A percentile compares a stretch with the other conserved stretches of the same genome.
Evolutionary conservation across 1,140 invertebrate genomes (phyloP).

Genomic region (Zaprionus kolodkinae): DNA sequence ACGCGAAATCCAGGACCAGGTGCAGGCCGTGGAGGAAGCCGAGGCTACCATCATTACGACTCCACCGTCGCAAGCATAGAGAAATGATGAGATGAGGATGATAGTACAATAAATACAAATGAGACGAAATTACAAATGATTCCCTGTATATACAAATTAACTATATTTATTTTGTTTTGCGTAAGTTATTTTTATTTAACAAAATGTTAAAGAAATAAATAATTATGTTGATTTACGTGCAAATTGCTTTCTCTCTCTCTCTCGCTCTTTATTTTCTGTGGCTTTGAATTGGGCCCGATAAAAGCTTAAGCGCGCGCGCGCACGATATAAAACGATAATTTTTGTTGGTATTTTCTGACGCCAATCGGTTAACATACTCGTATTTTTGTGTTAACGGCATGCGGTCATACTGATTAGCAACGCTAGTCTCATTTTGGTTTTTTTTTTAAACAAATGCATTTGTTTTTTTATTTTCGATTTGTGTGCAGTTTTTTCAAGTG

Average conservation of each 20-base stretch:
- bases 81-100: neutral
- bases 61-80: constrained; percentile 17
- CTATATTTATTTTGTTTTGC: constrained; percentile 39
- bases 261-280: too few species aligned
- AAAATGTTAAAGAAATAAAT: constrained; percentile 57
- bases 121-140: constrained; percentile 43
- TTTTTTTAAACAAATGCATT: constrained; percentile 74
- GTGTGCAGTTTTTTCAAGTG: constrained; percentile 47
- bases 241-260: neutral
- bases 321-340: neutral
- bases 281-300: neutral
- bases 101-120: constrained; percentile 41
- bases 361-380: neutral
- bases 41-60: neutral
- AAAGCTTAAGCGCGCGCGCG: neutral
- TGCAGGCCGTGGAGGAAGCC: constrained; percentile 54
- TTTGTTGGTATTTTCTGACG: constrained; percentile 10
- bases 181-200: constrained; percentile 20
- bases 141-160: constrained; percentile 60
- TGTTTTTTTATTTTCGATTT: constrained; percentile 73
- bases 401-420: constrained; percentile 42
- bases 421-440: constrained; percentile 71
- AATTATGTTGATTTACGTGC: constrained; percentile 25
- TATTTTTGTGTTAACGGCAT: neutral
- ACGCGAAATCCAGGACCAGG: constrained; percentile 72